phyloP scores from a whole-genome alignment of 2,797 vertebrate genomes.

The Cirrhinus mrigala region DNA sequence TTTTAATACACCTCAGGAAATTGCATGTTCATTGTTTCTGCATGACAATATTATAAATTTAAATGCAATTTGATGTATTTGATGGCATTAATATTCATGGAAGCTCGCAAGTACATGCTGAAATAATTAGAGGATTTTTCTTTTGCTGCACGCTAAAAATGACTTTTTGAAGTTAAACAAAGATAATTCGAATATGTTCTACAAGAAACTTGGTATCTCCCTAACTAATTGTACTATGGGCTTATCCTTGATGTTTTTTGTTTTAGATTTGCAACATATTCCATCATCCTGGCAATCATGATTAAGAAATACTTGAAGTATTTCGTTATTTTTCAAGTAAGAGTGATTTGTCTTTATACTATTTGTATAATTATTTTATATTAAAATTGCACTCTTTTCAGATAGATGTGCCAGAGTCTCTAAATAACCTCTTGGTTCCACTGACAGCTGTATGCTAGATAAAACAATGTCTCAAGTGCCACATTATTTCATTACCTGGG shows the following conservation, averaged over 20 bases:
- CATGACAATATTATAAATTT: background rate
- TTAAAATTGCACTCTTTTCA: background rate
- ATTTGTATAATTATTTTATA: background rate
- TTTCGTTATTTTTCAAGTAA: background rate
- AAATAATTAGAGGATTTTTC: background rate
- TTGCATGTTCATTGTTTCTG: background rate
- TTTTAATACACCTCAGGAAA: background rate
- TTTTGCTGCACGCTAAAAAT: background rate
- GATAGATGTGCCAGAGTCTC: background rate
- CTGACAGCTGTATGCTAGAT: background rate
- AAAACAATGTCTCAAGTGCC: constrained; percentile 19
- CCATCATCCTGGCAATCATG: background rate
- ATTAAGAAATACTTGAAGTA: background rate
- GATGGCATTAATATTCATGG: background rate
- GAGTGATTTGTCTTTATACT: background rate
- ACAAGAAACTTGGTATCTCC: background rate
- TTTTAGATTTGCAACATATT: background rate
- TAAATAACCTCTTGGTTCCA: background rate
- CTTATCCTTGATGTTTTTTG: background rate
- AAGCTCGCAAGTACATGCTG: background rate
- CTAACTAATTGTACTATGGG: background rate
- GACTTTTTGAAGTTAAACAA: background rate
- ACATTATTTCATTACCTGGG: background rate
- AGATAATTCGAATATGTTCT: background rate
- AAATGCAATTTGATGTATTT: background rate